These are phyloP conservation scores for Crematogaster levior DNA, from an alignment of 2,888 invertebrate genomes.

Conservation along the genomic window DNA sequence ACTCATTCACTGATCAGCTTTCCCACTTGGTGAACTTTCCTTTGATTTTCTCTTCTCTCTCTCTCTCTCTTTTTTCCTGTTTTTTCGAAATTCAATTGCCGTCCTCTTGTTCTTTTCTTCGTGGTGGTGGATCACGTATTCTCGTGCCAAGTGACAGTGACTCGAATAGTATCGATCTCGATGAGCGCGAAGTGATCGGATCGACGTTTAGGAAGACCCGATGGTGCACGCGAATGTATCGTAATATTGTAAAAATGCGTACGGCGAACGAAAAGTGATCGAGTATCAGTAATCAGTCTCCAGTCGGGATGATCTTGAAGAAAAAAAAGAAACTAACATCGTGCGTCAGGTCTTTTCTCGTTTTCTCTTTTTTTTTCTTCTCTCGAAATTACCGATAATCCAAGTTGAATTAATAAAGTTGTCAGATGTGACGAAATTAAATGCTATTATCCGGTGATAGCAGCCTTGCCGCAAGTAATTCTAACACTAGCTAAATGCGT, in stretches of 20 bases:
- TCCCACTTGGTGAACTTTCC: slow-evolving; percentile 59
- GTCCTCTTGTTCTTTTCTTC: slow-evolving; percentile 25
- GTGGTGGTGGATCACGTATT: slow-evolving; percentile 34
- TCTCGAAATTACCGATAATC: neutral
- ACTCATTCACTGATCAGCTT: slow-evolving; percentile 67
- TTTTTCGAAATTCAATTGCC: neutral
- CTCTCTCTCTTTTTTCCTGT: neutral
- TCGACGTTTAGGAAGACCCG: neutral
- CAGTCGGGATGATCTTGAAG: neutral
- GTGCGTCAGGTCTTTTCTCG: neutral
- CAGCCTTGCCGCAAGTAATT: neutral
- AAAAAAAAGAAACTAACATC: neutral
- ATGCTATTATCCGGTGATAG: neutral
- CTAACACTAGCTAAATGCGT: neutral
- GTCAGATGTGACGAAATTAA: slow-evolving; percentile 17
- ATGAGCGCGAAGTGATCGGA: slow-evolving; percentile 64
- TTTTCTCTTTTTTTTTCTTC: neutral
- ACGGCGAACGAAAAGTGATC: neutral
- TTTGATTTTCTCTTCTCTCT: slow-evolving; percentile 54
- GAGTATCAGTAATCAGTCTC: neutral
- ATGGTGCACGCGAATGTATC: neutral
- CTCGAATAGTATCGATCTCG: slow-evolving; percentile 36
- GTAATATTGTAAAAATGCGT: neutral
- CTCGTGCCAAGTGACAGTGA: slow-evolving; percentile 74
- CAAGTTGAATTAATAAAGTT: neutral